A percentile compares a stretch with the other conserved stretches of the same genome.
These are phyloP conservation scores for Mormyrus proboscirostris DNA, from an alignment of 2,797 vertebrate species.

Conservation along the genomic window DNA sequence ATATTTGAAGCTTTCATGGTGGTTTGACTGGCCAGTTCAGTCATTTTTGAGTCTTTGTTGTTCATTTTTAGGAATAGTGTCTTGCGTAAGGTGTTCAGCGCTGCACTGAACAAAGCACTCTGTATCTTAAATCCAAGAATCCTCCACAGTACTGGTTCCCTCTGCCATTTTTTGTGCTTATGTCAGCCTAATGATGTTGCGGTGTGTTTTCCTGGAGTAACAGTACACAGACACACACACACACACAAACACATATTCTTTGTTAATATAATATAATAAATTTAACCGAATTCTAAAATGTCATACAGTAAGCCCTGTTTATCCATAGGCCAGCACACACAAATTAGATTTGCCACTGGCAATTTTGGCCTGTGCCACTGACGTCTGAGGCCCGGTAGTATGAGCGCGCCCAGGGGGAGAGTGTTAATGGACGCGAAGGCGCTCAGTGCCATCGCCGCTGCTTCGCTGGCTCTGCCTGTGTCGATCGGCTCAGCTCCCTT, in stretches of 20 bases:
- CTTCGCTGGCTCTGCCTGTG: background rate
- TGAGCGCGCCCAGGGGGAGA: conserved; percentile 6
- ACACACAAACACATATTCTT: background rate
- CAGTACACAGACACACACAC: background rate
- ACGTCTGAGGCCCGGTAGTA: background rate
- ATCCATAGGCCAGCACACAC: background rate
- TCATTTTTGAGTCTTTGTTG: background rate
- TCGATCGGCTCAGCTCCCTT: conserved; percentile 21
- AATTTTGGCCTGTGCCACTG: background rate
- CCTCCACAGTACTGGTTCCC: background rate
- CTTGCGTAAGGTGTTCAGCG: background rate
- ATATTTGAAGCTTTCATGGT: background rate
- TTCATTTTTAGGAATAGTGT: background rate
- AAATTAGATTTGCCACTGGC: background rate
- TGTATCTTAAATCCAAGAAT: background rate
- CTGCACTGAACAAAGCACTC: background rate
- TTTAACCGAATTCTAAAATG: background rate
- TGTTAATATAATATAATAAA: background rate
- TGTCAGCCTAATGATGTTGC: background rate
- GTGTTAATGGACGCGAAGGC: conserved; percentile 16
- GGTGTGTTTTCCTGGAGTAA: background rate
- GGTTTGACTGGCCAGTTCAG: background rate
- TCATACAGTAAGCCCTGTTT: background rate
- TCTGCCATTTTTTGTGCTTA: background rate
- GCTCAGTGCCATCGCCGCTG: background rate